Evolutionary conservation across 2,113 vertebrate species (phyloP), one percentile per base, ranked within the genome.

Genomic region (Thamnaconus septentrionalis): DNA sequence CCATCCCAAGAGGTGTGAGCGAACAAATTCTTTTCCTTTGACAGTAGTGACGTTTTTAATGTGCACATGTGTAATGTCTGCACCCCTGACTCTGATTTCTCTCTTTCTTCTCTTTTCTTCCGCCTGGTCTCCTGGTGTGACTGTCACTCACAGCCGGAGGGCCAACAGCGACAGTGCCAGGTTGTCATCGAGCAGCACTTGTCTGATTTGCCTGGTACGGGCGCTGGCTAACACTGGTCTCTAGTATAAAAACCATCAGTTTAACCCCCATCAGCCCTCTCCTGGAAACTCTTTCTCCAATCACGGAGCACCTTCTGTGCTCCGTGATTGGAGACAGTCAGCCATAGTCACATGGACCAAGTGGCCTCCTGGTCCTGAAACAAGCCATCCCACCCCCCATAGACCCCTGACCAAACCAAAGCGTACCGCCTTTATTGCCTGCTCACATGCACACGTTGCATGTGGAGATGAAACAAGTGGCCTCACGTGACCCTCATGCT

Each of bases 171-270:
- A 0, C 91, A 88, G 44, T 91, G 88, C 71, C 91, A 91, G 63
- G 90, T 93, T 3, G 53, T 90, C 69, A 83, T 89, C 6, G 91
- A 92, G 82, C 91, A 87, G 58, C 84, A 90, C 75, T 44, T 83
- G 4, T 66, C 79, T 6, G 78, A 73, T 77, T 76, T 90, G 61
- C 85, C 85, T 66, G 87, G 88, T 63, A 75, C 73, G 3, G 84
- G 78, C 75, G 80, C 89, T 73, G 88, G 87, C 76, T 91, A 90
- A 73, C 74, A 77, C 72, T 61, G 77, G 60, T 75, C 69, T 66
- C 52, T 53, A 61, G 39, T 8, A 8, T 18, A 8, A 49, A 46
- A 49, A 3, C 44, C 52, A 55, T 44, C 48, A 0, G 4, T 58
- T 3, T 12, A 31, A 55, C 47, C 12, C 9, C 53, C 64, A 39